Conservation (phyloP, 2,797 vertebrate species). For the Sebastolobus alascanus region DNA sequence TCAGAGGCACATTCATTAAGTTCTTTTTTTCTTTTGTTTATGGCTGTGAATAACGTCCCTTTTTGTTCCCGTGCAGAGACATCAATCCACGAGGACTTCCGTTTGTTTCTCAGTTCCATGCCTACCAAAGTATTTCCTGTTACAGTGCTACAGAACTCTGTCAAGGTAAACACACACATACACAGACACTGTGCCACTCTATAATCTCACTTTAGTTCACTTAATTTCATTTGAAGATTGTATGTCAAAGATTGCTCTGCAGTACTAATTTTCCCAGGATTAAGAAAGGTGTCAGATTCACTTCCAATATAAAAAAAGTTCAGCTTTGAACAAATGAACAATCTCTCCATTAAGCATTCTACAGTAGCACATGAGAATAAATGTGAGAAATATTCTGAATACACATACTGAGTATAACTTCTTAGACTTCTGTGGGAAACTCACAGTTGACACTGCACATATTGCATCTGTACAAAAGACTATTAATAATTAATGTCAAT, state of each 20-base stretch:
- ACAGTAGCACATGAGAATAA: not conserved
- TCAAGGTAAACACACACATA: conserved; percentile 84
- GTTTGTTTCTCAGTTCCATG: conserved; percentile 92
- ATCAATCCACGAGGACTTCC: conserved; percentile 86
- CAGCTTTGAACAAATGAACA: not conserved
- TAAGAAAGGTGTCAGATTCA: conserved; percentile 11
- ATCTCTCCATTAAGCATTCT: not conserved
- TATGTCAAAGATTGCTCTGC: conserved; percentile 11
- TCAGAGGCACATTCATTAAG: not conserved
- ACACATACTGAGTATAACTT: not conserved
- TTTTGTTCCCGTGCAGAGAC: conserved; percentile 73
- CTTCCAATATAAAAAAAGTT: not conserved
- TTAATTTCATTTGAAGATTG: conserved; percentile 21
- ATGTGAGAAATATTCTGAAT: not conserved
- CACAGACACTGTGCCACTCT: not conserved
- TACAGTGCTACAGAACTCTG: conserved; percentile 90
- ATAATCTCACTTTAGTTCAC: conserved; percentile 8
- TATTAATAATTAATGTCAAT: not conserved
- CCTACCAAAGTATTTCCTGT: conserved; percentile 88
- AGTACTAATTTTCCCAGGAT: conserved; percentile 7
- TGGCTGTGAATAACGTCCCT: conserved; percentile 29
- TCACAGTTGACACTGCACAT: not conserved
- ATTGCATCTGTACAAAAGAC: not conserved
- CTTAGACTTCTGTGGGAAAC: not conserved
- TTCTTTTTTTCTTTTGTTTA: not conserved